Conservation (phyloP, 2,113 vertebrate species). For the Chaenocephalus aceratus region DNA sequence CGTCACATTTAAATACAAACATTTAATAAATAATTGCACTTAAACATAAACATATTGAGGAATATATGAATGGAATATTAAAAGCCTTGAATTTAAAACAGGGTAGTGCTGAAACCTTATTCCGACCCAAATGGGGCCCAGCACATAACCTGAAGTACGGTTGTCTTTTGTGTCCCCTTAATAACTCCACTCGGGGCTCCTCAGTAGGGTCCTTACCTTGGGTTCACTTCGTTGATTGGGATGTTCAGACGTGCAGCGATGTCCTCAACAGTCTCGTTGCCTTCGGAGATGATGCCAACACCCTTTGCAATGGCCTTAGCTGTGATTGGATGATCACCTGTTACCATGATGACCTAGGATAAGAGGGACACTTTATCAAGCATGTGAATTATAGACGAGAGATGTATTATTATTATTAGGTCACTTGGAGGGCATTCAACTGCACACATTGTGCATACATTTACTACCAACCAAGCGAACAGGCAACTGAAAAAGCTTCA, state of each 20-base stretch:
- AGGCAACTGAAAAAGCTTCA: not conserved
- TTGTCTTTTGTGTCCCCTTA: too few species aligned
- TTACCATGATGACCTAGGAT: slow-evolving; percentile 94
- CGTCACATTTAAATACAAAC: too few species aligned
- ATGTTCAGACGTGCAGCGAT: slow-evolving; percentile 94
- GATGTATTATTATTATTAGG: too few species aligned
- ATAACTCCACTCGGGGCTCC: not conserved
- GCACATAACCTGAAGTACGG: not conserved
- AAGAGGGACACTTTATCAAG: not conserved
- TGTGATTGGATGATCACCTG: slow-evolving; percentile 95
- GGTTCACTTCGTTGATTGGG: slow-evolving; percentile 93
- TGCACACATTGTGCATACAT: too few species aligned
- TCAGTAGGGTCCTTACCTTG: slow-evolving; percentile 81
- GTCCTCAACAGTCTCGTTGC: slow-evolving; percentile 95
- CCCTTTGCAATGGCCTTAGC: slow-evolving; percentile 97
- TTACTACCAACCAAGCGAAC: not conserved
- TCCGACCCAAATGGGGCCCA: slow-evolving; percentile 7
- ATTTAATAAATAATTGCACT: too few species aligned
- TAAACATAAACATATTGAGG: too few species aligned
- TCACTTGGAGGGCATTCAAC: too few species aligned
- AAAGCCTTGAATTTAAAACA: too few species aligned
- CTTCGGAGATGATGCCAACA: slow-evolving; percentile 95
- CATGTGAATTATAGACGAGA: not conserved
- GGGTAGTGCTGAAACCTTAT: not conserved
- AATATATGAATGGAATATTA: too few species aligned